Evolutionary conservation across 2,797 vertebrate genomes (phyloP).

Genomic region (Serranus cabrilla): DNA sequence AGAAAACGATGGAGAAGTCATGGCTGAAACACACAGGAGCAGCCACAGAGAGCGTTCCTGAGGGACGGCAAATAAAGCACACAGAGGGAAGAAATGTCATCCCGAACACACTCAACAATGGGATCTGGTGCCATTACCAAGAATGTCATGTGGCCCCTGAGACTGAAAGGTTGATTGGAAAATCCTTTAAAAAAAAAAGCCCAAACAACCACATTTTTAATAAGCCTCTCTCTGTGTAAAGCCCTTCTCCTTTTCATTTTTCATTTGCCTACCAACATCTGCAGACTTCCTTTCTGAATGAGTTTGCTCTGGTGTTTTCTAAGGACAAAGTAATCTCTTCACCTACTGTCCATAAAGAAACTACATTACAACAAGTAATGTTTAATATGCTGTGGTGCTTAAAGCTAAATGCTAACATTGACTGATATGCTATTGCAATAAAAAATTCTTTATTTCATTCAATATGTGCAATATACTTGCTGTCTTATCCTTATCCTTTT

Average conservation of each 20-base stretch:
- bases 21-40: slow-evolving; percentile 24
- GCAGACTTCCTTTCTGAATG: neutral
- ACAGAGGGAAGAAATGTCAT: slow-evolving; percentile 32
- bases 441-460: neutral
- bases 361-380: neutral
- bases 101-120: slow-evolving; percentile 18
- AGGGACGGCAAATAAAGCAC: slow-evolving; percentile 53
- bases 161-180: slow-evolving; percentile 39
- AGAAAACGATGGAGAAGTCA: slow-evolving; percentile 6
- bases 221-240: neutral
- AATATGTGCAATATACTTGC: too few relatives aligned
- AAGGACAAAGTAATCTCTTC: neutral
- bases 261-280: neutral
- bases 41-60: slow-evolving; percentile 43
- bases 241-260: neutral
- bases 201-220: slow-evolving; percentile 19
- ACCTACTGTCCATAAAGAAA: neutral
- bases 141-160: slow-evolving; percentile 36
- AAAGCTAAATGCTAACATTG: neutral
- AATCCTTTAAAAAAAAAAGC: slow-evolving; percentile 42
- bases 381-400: neutral
- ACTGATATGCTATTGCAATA: neutral
- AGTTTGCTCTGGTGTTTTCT: too few relatives aligned
- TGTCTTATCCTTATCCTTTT: too few relatives aligned
- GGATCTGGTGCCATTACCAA: slow-evolving; percentile 13